phyloP scores from a whole-genome alignment of 2,113 vertebrate species.

The Syngnathus scovelli region DNA sequence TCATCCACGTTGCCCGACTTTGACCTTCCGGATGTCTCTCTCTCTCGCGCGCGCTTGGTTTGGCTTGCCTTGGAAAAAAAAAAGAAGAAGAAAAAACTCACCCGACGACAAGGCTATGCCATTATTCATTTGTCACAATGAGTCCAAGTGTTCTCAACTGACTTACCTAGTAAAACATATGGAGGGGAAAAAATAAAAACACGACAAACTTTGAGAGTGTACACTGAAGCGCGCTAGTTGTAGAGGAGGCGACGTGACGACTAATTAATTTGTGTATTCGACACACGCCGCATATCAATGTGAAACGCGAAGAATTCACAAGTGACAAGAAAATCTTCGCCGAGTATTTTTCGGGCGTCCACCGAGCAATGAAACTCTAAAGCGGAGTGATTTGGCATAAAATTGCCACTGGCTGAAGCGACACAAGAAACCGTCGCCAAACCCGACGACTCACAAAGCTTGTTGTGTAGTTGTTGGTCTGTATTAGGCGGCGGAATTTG shows the following conservation, averaged over 20 bases:
- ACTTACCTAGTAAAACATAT: no score
- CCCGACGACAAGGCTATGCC: background rate
- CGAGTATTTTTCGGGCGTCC: rapidly evolving
- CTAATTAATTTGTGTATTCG: background rate
- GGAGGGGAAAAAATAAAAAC: no score
- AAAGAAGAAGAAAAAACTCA: background rate
- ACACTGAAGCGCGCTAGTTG: background rate
- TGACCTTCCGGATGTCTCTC: conserved; percentile 13
- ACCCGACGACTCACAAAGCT: background rate
- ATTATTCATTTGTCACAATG: background rate
- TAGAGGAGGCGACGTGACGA: background rate
- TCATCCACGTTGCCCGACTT: conserved; percentile 5
- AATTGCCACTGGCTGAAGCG: background rate
- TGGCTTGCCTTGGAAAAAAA: background rate
- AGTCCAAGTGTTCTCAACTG: no score
- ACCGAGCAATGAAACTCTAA: background rate
- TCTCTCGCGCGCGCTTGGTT: background rate
- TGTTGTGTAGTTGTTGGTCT: background rate
- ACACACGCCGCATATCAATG: background rate
- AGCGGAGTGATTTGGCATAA: rapidly evolving
- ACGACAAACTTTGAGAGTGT: background rate
- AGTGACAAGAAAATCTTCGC: rapidly evolving
- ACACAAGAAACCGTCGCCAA: background rate
- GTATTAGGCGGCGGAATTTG: background rate
- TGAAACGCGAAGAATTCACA: background rate